phyloP scores from a whole-genome alignment of 2,797 vertebrate species.

The Sitta carolinensis region DNA sequence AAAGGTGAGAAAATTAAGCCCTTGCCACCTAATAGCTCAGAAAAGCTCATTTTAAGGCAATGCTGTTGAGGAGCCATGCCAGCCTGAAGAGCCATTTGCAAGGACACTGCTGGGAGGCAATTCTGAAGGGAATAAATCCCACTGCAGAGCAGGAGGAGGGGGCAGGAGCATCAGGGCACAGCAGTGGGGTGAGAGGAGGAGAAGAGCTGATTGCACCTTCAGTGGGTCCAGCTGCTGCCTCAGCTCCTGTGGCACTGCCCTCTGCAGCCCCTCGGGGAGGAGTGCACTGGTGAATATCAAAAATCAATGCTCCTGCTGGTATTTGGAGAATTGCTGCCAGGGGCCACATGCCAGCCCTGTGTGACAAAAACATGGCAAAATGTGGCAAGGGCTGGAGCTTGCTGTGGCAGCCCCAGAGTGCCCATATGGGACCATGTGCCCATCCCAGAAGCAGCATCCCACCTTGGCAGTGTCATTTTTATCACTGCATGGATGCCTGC shows the following conservation, averaged over 20 bases:
- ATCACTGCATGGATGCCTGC: not conserved
- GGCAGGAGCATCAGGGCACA: not conserved
- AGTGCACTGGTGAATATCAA: not conserved
- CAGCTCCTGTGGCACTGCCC: not conserved
- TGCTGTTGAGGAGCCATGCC: not conserved
- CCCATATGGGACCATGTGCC: not conserved
- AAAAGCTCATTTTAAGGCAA: not conserved
- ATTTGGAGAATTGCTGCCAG: not conserved
- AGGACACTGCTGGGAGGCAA: not conserved
- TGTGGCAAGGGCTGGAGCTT: not conserved
- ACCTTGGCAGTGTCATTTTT: not conserved
- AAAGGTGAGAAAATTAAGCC: not conserved
- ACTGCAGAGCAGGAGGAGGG: not conserved
- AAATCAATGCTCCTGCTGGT: not conserved
- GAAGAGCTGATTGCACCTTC: not conserved
- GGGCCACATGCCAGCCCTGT: not conserved
- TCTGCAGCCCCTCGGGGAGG: not conserved
- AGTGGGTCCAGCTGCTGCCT: not conserved
- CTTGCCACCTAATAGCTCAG: not conserved
- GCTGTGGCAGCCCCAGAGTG: not conserved
- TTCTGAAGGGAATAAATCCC: not conserved
- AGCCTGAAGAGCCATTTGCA: not conserved
- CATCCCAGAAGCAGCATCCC: not conserved
- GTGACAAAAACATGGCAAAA: not conserved
- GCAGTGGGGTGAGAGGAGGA: not conserved